Base-by-base conservation (phyloP, 2,888 invertebrate species). In the Drosophila acutilabella region DNA sequence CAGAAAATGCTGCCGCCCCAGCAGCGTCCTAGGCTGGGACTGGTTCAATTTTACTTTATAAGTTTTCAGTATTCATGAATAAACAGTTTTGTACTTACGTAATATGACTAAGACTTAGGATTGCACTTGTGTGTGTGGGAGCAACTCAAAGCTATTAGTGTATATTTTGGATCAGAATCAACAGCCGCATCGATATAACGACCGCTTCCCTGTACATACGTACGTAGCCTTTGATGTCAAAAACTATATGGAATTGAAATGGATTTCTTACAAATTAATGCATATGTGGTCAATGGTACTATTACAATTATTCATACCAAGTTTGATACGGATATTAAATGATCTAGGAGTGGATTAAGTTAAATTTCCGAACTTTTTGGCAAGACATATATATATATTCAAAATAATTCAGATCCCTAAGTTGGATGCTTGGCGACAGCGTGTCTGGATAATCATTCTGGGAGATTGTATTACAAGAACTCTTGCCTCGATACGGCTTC, bases 391-490 rank as follows among this genome's bases (percentile, higher is more conserved):
- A 13, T 8, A 8, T 2, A 30, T 5, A 30, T 30, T 13, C 20
- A 1, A 33, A 14, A 23, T n/a, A 16, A 20, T 30, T 11, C 11
- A 7, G 11, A 18, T 7, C 23, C 4, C 8, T 8, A 42, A 26
- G 18, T 23, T 23, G 36, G 7, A 7, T 33, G 7, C 26, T 33
- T 14, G 81, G 81, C 81, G 81, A 84, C 85, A 70, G 47, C n/a
- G 44, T 74, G 85, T 89, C 81, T 84, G 81, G 57, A 53, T 18
- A 66, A 18, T 58, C 77, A 53, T 4, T 57, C 71, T 23, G 69
- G 72, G 60, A 60, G 69, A 74, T 80, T 72, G 65, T 72, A 68
- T 81, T 80, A 66, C 82, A 62, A 58, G 36, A 44, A 36, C 8
- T 18, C 26, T n/a, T 30, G 38, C 30, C 45, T 41, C n/a, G 13